Conservation (phyloP, 2,113 vertebrate genomes). For the Podarcis cretensis region DNA sequence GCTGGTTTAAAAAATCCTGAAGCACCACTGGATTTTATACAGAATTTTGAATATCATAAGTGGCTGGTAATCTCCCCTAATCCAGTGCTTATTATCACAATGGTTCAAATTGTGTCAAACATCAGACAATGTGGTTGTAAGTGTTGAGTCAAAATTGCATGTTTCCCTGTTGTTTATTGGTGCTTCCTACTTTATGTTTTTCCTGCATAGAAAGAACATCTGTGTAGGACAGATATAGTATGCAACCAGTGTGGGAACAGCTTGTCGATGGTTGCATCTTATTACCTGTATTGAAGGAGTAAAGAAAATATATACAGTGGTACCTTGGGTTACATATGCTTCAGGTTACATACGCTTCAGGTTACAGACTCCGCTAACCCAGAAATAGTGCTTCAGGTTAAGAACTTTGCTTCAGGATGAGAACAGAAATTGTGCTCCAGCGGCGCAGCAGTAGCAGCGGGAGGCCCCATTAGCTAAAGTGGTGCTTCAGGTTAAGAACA, state of each 20-base stretch:
- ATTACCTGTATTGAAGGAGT: background rate
- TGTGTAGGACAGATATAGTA: background rate
- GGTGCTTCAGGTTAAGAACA: no score
- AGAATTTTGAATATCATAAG: background rate
- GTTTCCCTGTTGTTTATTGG: background rate
- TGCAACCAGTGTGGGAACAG: no score
- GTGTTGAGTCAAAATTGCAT: background rate
- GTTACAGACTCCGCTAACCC: no score
- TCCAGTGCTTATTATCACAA: background rate
- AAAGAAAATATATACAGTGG: background rate
- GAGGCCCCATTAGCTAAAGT: no score
- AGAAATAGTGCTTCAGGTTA: no score
- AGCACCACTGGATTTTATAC: background rate
- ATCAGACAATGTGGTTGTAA: background rate
- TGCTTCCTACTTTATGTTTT: background rate
- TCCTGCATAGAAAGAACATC: background rate
- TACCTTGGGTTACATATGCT: no score
- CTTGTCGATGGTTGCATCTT: background rate
- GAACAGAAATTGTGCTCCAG: no score
- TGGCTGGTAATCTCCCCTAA: background rate
- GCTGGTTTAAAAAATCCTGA: background rate
- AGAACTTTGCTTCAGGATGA: no score
- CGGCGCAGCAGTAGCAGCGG: no score
- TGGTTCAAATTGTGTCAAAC: background rate
- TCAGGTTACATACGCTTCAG: no score